A percentile compares a stretch with the other conserved stretches of the same genome.
Evolutionary conservation across 2,888 invertebrate genomes (phyloP).

Genomic region (Aleiodes testaceus): DNA sequence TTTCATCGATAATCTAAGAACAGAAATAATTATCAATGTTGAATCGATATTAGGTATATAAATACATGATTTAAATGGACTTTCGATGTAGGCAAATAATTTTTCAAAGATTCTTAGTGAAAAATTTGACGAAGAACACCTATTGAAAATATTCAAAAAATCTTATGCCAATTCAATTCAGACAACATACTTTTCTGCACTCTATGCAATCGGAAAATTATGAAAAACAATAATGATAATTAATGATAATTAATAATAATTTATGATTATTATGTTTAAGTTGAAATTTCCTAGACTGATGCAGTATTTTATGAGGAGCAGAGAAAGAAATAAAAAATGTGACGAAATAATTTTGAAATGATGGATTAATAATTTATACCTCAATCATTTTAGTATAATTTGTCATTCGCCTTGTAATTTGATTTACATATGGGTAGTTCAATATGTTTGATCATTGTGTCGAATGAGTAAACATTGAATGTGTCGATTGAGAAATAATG

Average conservation of each 20-base stretch:
- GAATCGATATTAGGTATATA: conserved; percentile 11
- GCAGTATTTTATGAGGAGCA: conserved; percentile 6
- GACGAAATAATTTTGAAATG: neutral
- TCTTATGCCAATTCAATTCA: too few species aligned
- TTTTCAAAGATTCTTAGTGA: too few species aligned
- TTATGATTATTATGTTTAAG: conserved; percentile 15
- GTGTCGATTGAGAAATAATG: neutral
- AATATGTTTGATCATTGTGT: neutral
- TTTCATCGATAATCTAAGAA: neutral
- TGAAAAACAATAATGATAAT: neutral
- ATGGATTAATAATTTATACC: neutral
- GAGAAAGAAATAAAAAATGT: neutral
- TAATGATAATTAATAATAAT: neutral
- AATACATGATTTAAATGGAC: too few species aligned
- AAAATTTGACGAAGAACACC: too few species aligned
- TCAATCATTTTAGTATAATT: neutral
- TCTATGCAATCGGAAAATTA: neutral
- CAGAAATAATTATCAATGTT: conserved; percentile 13
- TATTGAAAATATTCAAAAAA: too few species aligned
- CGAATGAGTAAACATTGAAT: neutral
- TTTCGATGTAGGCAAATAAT: too few species aligned
- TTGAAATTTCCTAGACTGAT: conserved; percentile 15
- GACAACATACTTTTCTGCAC: too few species aligned
- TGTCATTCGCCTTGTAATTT: too few species aligned
- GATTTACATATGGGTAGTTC: too few species aligned